phyloP scores from a whole-genome alignment of 2,797 vertebrate species.

The Eupleurogrammus muticus region DNA sequence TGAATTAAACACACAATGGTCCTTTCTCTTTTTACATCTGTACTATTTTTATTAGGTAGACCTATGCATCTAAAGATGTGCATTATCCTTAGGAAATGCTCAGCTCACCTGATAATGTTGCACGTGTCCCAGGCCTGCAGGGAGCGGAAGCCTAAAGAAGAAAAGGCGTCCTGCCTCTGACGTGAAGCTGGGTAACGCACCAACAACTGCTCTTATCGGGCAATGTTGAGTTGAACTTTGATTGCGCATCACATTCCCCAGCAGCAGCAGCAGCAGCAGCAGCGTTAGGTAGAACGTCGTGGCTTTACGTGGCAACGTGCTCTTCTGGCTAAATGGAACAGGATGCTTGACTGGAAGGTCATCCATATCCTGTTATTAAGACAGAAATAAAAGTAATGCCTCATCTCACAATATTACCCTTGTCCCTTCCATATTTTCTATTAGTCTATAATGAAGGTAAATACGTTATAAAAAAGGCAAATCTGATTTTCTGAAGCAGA shows the following conservation, averaged over 20 bases:
- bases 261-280: constrained; percentile 40
- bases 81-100: not conserved
- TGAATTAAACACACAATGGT: not conserved
- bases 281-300: constrained; percentile 14
- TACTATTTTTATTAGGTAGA: not conserved
- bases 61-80: not conserved
- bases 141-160: constrained; percentile 50
- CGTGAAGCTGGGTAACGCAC: constrained; percentile 49
- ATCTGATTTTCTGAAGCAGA: not conserved
- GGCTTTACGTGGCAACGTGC: constrained; percentile 3
- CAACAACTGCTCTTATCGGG: constrained; percentile 29
- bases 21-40: too few species aligned
- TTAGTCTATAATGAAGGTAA: not conserved
- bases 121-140: constrained; percentile 37
- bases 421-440: not conserved
- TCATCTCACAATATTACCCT: not conserved
- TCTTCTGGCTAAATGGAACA: not conserved
- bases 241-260: constrained; percentile 29
- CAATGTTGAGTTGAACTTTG: constrained; percentile 17
- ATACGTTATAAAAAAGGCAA: not conserved
- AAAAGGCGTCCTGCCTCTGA: constrained; percentile 61
- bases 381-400: not conserved
- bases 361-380: not conserved
- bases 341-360: not conserved
- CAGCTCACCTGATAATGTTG: constrained; percentile 67